A percentile compares a stretch with the other conserved stretches of the same genome.
phyloP scores from a whole-genome alignment of 1,140 invertebrate species.

The Bombus terrestris region DNA sequence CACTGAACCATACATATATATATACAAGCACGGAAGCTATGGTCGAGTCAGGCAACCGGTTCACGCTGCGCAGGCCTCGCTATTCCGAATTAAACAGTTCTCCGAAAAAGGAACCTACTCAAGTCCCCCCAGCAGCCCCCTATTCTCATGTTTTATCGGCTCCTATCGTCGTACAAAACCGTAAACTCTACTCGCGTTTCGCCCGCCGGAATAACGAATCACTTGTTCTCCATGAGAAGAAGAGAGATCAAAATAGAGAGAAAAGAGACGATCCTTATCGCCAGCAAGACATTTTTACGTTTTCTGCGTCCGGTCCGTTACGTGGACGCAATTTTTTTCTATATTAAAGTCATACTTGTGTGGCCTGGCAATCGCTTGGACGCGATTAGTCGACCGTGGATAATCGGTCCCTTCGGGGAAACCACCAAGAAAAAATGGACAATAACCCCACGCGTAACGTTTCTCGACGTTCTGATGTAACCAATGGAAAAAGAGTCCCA shows the following conservation, averaged over 20 bases:
- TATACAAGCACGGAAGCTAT: not conserved
- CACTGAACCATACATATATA: not conserved
- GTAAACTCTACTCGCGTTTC: slow-evolving; percentile 61
- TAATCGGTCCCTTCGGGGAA: slow-evolving; percentile 14
- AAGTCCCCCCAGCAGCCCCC: not conserved
- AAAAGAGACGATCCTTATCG: slow-evolving; percentile 37
- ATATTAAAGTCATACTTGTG: slow-evolving; percentile 18
- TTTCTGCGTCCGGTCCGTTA: slow-evolving; percentile 28
- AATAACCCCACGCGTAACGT: not conserved
- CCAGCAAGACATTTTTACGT: slow-evolving; percentile 43
- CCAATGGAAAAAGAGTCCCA: not conserved
- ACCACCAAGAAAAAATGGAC: not conserved
- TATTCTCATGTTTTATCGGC: slow-evolving; percentile 43
- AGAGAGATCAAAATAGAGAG: too few relatives aligned
- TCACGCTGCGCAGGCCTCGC: slow-evolving; percentile 1
- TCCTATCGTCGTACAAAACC: slow-evolving; percentile 59
- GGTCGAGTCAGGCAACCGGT: not conserved
- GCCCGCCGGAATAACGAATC: slow-evolving; percentile 61
- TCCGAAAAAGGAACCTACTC: slow-evolving; percentile 57
- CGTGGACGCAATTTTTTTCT: slow-evolving; percentile 39
- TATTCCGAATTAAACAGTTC: slow-evolving; percentile 52
- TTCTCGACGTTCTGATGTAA: not conserved
- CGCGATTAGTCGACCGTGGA: slow-evolving; percentile 17
- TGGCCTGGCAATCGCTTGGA: not conserved
- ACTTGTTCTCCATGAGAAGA: slow-evolving; percentile 36